phyloP scores from a whole-genome alignment of 2,888 invertebrate species.

The Morpho deidamia region DNA sequence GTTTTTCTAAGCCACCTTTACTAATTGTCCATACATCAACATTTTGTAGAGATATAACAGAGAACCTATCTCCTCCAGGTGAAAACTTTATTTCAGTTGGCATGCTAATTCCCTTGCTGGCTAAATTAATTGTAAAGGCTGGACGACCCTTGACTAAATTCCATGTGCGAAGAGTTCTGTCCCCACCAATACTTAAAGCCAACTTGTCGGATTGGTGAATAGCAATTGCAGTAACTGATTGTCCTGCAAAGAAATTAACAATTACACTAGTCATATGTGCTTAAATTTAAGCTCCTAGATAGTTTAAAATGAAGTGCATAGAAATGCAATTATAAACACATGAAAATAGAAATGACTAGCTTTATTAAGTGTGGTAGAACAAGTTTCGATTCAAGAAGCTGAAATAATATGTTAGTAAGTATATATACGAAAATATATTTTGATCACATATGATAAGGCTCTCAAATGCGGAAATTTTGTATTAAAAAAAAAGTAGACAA shows the following conservation, averaged over 20 bases:
- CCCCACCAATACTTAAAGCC: slow-evolving; percentile 91
- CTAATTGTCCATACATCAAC: slow-evolving; percentile 90
- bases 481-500: no score
- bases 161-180: slow-evolving; percentile 93
- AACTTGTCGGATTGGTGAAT: slow-evolving; percentile 94
- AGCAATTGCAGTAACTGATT: slow-evolving; percentile 84
- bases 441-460: no score
- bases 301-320: no score
- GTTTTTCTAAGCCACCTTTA: slow-evolving; percentile 84
- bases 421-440: no score
- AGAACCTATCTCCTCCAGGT: slow-evolving; percentile 86
- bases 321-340: no score
- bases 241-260: slow-evolving; percentile 46
- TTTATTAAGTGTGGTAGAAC: not conserved
- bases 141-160: slow-evolving; percentile 94
- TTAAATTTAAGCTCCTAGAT: no score
- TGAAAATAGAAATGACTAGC: no score
- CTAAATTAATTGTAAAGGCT: slow-evolving; percentile 93
- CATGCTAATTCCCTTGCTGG: slow-evolving; percentile 79
- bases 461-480: no score
- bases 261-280: no score
- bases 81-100: slow-evolving; percentile 83
- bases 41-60: slow-evolving; percentile 83
- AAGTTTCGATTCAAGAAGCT: not conserved
- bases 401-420: no score